Base-by-base conservation (phyloP, 2,888 invertebrate genomes). In the Junonia oenone region DNA sequence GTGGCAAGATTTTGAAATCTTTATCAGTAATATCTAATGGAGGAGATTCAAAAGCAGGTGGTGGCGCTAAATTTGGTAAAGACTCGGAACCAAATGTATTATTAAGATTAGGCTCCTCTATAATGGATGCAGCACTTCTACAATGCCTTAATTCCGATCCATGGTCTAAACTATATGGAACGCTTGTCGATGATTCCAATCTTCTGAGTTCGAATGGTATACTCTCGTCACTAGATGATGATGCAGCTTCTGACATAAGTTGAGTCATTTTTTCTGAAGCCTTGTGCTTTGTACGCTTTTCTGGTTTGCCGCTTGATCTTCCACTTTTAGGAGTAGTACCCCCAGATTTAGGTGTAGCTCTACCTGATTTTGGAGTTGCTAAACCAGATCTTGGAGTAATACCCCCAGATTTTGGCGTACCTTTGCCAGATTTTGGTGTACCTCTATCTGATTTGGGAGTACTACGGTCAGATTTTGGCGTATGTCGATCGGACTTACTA, bases 1-100 rank as follows among this genome's bases (percentile, higher is more conserved):
- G 91, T 13, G 91, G 91, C 52, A 85, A 64, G 55, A 91, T 89
- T 79, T 90, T 90, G 37, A 91, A 91, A 69, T 91, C 86, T 73
- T 90, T 83, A 55, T 91, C 91, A 14, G 78, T 79, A 64, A 90
- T 90, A 67, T 91, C 89, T 47, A 90, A 77, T 38, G 90, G 86
- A 9, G 92, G 91, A 4, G 92, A 91, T 56, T 91, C 92, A 66
- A 93, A 93, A 55, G 92, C 92, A 15, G 91, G 89, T 0, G 93
- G 92, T 46, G 93, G 93, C 46, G 92, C 93, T 68, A 95, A 86
- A 78, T 94, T 94, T 6, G 95, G 95, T 74, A 95, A 83, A 19
- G 95, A 95, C 78, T 95, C 94, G 31, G 94, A 94, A 56, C 93
- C 92, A 64, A 90, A 90, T 14, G 80, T 83, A 63, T 82, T 88